Base-by-base conservation (phyloP, 2,888 invertebrate species). In the Zhuqinia jingwanae region DNA sequence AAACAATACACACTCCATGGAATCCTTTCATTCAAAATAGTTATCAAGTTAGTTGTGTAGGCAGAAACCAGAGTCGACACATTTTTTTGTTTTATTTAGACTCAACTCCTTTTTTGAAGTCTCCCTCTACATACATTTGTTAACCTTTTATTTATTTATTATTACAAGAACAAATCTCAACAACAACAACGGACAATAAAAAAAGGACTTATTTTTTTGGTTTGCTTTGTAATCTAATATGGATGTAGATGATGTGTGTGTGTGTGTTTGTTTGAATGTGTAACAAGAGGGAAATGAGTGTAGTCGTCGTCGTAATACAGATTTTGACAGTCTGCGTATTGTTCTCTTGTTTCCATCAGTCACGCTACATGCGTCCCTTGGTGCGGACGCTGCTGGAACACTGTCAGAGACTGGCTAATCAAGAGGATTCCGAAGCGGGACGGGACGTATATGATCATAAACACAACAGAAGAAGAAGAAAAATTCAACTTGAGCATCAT, bases 361-460 rank as follows among this genome's bases (percentile, higher is more conserved):
- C 83, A 84, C 83, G 83, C 83, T 65, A 76, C 83, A 84, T 84
- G 83, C 65, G 63, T 76, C 77, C 83, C 77, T 76, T 22, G 83
- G 65, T 53, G 68, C 63, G 8, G 8, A 84, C 65, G 68, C 83
- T 58, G 77, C 83, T 84, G 83, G 83, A 76, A 36, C 58, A 63
- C 75, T 75, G 75, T 36, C 5, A 36, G 36, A 63, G 77, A 45
- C 68, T 68, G n/a, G n/a, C 53, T 47, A 84, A 77, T 53, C 68
- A 68, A 77, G n/a, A n/a, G 56, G 58, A 84, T 84, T 84, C 77
- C 83, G 53, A 77, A 65, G 76, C 53, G 56, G 75, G 75, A 75
- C 56, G 75, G 75, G 22, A 30, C 22, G n/a, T n/a, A n/a, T n/a
- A n/a, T 50, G 50, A 68, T 22, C 3, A 30, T 36, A 77, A 22